Evolutionary conservation across 2,113 vertebrate species (phyloP).

Genomic region (Varanus komodoensis): DNA sequence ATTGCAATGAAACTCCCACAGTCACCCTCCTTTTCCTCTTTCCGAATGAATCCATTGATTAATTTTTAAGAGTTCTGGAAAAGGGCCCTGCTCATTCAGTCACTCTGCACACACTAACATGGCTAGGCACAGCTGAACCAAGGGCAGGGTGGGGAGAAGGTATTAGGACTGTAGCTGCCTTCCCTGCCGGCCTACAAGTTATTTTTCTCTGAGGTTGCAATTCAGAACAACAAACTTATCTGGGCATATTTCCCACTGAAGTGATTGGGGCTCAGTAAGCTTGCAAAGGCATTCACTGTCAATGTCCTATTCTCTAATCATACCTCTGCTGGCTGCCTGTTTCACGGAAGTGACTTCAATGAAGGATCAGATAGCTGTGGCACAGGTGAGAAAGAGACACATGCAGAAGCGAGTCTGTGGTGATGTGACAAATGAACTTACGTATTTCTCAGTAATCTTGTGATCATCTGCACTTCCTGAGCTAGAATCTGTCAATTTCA

Average conservation of each 20-base stretch:
- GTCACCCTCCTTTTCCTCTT: constrained; percentile 13
- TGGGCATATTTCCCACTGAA: background rate
- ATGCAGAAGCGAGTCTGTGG: background rate
- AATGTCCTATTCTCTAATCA: background rate
- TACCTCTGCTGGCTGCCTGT: background rate
- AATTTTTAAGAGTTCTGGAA: constrained; percentile 15
- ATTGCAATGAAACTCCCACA: constrained; percentile 14
- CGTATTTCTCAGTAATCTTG: background rate
- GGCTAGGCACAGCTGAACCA: background rate
- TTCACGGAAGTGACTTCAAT: background rate
- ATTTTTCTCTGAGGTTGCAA: background rate
- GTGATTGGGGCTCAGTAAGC: background rate
- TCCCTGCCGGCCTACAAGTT: background rate
- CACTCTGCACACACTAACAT: background rate
- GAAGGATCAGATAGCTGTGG: fast-evolving
- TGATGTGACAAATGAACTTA: background rate
- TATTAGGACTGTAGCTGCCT: background rate
- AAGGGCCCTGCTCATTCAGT: background rate
- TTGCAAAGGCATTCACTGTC: background rate
- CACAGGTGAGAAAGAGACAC: background rate
- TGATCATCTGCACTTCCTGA: background rate
- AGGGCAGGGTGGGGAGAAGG: background rate
- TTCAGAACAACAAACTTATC: background rate
- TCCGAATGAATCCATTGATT: constrained; percentile 32
- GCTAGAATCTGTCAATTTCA: no score